Percentiles rank a stretch among this genome's conserved stretches.
phyloP scores from a whole-genome alignment of 1,140 invertebrate genomes.

The Psilanteris sp. region DNA sequence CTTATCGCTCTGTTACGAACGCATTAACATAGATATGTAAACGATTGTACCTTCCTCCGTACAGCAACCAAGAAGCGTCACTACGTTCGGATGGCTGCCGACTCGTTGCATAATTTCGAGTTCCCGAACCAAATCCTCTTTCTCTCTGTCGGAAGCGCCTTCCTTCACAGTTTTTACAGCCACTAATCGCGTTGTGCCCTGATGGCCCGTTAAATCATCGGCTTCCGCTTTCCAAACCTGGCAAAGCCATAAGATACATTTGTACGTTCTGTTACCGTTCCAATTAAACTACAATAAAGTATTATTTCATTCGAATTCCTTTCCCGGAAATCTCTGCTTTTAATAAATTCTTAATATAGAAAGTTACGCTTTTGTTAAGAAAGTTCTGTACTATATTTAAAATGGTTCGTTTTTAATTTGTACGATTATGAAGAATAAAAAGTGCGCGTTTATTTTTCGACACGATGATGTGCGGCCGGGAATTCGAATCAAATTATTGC shows the following conservation, averaged over 20 bases:
- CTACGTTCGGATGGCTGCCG: slow-evolving; percentile 91
- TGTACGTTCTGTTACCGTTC: slow-evolving; percentile 15
- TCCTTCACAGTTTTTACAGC: slow-evolving; percentile 90
- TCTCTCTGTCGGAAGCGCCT: slow-evolving; percentile 86
- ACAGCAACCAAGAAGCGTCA: slow-evolving; percentile 90
- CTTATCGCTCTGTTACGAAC: too few relatives aligned
- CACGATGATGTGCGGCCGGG: background rate
- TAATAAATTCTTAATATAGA: slow-evolving; percentile 9
- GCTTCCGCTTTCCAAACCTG: slow-evolving; percentile 92
- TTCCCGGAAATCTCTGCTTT: background rate
- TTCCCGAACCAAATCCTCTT: slow-evolving; percentile 88
- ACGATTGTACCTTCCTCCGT: slow-evolving; percentile 85
- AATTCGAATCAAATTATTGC: slow-evolving; percentile 9
- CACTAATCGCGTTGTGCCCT: slow-evolving; percentile 88
- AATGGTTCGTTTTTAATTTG: slow-evolving; percentile 1
- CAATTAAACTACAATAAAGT: slow-evolving; percentile 32
- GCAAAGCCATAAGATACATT: slow-evolving; percentile 37
- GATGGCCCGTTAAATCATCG: slow-evolving; percentile 87
- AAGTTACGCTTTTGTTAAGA: slow-evolving; percentile 14
- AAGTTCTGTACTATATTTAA: slow-evolving; percentile 15
- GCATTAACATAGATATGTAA: slow-evolving; percentile 1
- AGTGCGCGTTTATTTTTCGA: background rate
- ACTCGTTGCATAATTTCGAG: slow-evolving; percentile 91
- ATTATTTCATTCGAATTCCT: slow-evolving; percentile 12
- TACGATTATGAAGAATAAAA: background rate